phyloP scores from a whole-genome alignment of 2,797 vertebrate species.

The Pelochelys cantorii region DNA sequence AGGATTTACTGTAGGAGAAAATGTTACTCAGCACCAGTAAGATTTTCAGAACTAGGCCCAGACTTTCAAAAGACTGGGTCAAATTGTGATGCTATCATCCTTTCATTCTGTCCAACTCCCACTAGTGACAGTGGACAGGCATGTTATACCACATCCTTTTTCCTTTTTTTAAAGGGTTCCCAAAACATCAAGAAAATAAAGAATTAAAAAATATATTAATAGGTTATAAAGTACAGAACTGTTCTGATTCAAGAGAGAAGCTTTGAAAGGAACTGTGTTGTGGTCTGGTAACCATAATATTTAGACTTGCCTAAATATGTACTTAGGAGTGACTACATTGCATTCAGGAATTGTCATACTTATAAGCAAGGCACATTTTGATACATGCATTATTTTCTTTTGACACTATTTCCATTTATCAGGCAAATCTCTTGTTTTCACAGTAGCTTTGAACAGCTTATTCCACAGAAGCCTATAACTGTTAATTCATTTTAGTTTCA shows the following conservation, averaged over 20 bases:
- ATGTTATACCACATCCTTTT: background rate
- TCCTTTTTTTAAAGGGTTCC: background rate
- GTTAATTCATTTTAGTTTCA: slow-evolving; percentile 32
- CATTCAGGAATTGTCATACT: background rate
- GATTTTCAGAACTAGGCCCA: background rate
- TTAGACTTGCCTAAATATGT: background rate
- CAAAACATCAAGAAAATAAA: background rate
- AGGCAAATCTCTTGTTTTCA: slow-evolving; percentile 16
- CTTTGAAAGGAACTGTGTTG: background rate
- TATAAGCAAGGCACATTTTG: background rate
- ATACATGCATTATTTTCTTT: background rate
- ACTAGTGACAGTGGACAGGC: background rate
- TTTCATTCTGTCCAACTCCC: background rate
- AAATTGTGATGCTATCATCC: background rate
- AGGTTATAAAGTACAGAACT: background rate
- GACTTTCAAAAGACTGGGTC: background rate
- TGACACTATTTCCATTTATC: background rate
- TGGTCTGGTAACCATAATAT: background rate
- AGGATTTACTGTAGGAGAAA: rapidly evolving
- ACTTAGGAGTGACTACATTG: background rate
- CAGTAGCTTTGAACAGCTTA: slow-evolving; percentile 1
- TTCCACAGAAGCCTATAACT: background rate
- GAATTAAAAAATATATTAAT: background rate
- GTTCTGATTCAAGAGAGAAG: background rate
- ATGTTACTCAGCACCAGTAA: background rate